A percentile compares a stretch with the other conserved stretches of the same genome.
Evolutionary conservation across 1,140 invertebrate species (phyloP).

Genomic region (Musca vetustissima): DNA sequence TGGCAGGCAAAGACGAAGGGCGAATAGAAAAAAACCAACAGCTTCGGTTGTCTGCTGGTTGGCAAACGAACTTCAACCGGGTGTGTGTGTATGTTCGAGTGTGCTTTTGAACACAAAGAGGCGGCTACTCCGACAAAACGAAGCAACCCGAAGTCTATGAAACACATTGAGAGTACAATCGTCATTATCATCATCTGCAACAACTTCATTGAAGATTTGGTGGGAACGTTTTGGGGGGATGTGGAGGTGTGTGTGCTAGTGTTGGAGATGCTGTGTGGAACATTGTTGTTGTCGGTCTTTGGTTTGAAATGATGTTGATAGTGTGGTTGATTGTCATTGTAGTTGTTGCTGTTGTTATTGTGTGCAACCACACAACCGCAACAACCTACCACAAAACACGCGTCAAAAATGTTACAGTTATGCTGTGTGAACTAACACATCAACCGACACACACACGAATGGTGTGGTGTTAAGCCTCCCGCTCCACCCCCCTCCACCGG

Average conservation of each 20-base stretch:
- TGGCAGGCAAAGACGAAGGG: too few species aligned
- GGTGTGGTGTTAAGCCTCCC: background rate
- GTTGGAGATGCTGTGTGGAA: background rate
- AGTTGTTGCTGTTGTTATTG: conserved; percentile 45
- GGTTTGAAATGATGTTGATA: conserved; percentile 28
- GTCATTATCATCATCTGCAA: too few species aligned
- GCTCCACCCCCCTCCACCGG: background rate
- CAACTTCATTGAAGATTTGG: too few species aligned
- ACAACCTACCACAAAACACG: conserved; percentile 54
- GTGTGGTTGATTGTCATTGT: conserved; percentile 26
- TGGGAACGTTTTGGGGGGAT: too few species aligned
- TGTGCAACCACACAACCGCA: conserved; percentile 50
- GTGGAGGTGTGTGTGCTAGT: background rate
- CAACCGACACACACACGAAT: too few species aligned
- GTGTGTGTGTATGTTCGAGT: background rate
- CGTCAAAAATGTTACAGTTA: conserved; percentile 53
- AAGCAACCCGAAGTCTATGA: too few species aligned
- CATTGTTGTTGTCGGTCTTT: background rate
- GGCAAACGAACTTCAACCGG: background rate
- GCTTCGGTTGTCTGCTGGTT: conserved; percentile 2
- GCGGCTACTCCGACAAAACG: too few species aligned
- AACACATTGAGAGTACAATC: too few species aligned
- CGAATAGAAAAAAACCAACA: background rate
- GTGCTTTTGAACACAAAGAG: background rate
- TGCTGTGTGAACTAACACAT: background rate